Evolutionary conservation across 2,797 vertebrate species (phyloP), one percentile per base, ranked within the genome.

Genomic region (Sardinella longiceps): DNA sequence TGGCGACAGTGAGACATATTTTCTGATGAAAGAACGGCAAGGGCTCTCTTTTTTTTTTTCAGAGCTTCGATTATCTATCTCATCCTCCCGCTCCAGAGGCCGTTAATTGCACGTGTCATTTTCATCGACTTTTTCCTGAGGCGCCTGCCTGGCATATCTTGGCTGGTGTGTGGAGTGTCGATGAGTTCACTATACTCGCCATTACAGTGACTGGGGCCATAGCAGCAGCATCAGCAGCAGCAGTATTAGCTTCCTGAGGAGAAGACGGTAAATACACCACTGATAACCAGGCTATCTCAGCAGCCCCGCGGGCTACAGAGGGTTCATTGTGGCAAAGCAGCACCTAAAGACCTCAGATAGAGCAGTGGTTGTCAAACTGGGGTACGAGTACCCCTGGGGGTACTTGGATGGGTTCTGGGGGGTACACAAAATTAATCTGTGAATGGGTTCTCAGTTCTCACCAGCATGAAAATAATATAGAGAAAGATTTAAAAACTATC

Each of bases 21-120:
- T 70, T 33, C 63, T 33, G 28, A 70, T 70, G 30, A 70, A 33
- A 30, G 30, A 70, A 33, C 28, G 28, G 28, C 30, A 70, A 11
- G 28, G 63, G 63, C 15, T 33, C 14, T 15, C 18, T 18, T 70
- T 30, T 66, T 30, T 66, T 30, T 7, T 33, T 70, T 70, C 15
- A 70, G 15, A 15, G 63, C 30, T 33, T 18, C 63, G 12, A 70
- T 70, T 70, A 70, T 70, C 63, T 14, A 12, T 15, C 63, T 33
- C 28, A 70, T 70, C 30, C 11, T 33, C 30, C 63, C 14, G 30
- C 30, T 70, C 63, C 63, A 70, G 28, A 15, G 20, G 63, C 12
- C 28, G 30, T 70, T 70, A 70, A 70, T 33, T 37, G 63, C 63
- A 70, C 18, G 30, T 70, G 30, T 70, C 63, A 70, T 70, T 33